These are phyloP conservation scores for Girardinus metallicus DNA, from an alignment of 2,797 vertebrate species.

Conservation along the genomic window DNA sequence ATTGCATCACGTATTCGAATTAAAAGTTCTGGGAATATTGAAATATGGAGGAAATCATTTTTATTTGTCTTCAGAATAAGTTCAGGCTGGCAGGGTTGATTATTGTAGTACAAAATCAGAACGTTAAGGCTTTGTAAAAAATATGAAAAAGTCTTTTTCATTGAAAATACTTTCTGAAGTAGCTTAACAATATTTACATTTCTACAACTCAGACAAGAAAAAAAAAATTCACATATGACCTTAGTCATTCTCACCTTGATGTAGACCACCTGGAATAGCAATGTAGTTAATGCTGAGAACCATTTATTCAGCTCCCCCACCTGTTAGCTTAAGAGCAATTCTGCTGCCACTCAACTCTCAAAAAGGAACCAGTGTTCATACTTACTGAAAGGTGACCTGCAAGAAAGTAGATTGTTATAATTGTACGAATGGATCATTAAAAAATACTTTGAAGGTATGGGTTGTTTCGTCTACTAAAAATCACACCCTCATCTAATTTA, in stretches of 20 bases:
- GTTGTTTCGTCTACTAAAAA: background rate
- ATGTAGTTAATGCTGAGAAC: slow-evolving; percentile 36
- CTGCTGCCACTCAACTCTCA: slow-evolving; percentile 50
- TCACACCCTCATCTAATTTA: background rate
- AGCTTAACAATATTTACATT: slow-evolving; percentile 46
- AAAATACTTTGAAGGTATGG: background rate
- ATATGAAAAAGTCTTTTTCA: slow-evolving; percentile 17
- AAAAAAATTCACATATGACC: slow-evolving; percentile 35
- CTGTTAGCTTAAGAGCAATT: slow-evolving; percentile 38
- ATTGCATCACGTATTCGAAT: slow-evolving; percentile 64
- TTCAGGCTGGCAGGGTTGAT: slow-evolving; percentile 13
- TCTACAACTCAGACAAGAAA: slow-evolving; percentile 52
- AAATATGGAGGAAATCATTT: slow-evolving; percentile 60
- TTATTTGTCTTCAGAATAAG: slow-evolving; percentile 41
- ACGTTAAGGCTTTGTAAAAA: slow-evolving; percentile 23
- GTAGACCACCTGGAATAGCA: slow-evolving; percentile 73
- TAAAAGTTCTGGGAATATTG: slow-evolving; percentile 55
- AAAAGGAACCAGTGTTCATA: slow-evolving; percentile 2
- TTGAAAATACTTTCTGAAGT: slow-evolving; percentile 51
- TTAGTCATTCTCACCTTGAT: slow-evolving; percentile 54
- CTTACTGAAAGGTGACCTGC: background rate
- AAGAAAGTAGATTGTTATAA: background rate
- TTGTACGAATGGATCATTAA: background rate
- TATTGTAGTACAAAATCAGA: slow-evolving; percentile 16
- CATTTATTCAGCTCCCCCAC: slow-evolving; percentile 31